These are phyloP conservation scores for Aurelia aurita complex sp. Pacific DNA, from an alignment of 30 jellyfish, hydroid and myxozoan species.

Conservation along the genomic window DNA sequence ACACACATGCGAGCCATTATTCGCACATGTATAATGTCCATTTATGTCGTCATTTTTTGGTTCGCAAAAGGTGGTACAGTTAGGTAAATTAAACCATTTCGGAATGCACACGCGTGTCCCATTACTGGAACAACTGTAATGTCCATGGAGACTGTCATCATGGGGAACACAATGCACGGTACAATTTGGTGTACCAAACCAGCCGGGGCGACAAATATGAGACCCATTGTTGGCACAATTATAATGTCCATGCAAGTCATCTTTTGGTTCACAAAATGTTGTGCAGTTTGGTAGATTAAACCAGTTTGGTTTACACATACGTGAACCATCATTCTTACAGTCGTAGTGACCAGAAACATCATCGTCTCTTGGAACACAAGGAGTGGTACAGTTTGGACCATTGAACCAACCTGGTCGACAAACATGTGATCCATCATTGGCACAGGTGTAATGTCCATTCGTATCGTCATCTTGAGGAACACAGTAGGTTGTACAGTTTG, in stretches of 20 bases:
- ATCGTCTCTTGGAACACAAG: constrained; percentile 51
- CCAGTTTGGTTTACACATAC: constrained; percentile 25
- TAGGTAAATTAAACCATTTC: constrained; percentile 10
- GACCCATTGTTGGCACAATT: constrained; percentile 8
- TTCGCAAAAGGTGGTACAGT: constrained; percentile 32
- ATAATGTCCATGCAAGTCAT: constrained; percentile 18
- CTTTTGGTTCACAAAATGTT: constrained; percentile 22
- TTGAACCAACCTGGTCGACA: constrained; percentile 42
- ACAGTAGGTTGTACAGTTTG: constrained; percentile 46
- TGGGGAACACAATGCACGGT: constrained; percentile 10
- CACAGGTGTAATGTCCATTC: constrained; percentile 53
- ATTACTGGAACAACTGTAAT: constrained; percentile 31
- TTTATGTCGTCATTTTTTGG: constrained; percentile 15
- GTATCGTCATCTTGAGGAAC: constrained; percentile 22
- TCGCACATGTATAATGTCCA: constrained; percentile 44
- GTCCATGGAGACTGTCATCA: constrained; percentile 19
- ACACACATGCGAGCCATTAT: constrained; percentile 41
- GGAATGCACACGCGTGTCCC: constrained; percentile 36
- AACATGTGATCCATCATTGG: constrained; percentile 41
- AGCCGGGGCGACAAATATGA: constrained; percentile 1
- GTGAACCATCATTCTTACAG: constrained; percentile 35
- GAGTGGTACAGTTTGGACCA: constrained; percentile 44
- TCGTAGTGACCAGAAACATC: constrained; percentile 39
- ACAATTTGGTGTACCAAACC: constrained; percentile 18
- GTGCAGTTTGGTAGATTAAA: constrained; percentile 40